These are phyloP conservation scores for Acronicta aceris DNA, from an alignment of 2,888 invertebrate species.

Conservation along the genomic window DNA sequence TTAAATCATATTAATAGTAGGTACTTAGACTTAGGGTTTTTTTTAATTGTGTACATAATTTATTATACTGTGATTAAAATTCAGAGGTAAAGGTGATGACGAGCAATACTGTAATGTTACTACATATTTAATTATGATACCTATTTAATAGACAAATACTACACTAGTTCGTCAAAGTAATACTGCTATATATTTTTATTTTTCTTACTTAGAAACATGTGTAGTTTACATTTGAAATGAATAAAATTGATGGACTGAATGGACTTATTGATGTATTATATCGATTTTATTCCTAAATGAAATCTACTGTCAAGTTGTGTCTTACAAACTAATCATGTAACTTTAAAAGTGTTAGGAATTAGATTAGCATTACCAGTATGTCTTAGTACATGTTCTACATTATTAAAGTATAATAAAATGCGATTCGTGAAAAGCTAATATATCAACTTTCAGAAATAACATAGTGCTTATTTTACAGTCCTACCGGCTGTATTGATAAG, in stretches of 20 bases:
- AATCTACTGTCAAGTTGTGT: conserved; percentile 4
- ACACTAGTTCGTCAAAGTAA: background rate
- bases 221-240: no score
- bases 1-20: conserved; percentile 16
- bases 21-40: conserved; percentile 1
- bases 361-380: background rate
- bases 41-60: background rate
- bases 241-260: no score
- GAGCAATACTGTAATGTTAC: conserved; percentile 39
- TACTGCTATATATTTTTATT: no score
- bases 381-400: background rate
- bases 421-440: conserved; percentile 9
- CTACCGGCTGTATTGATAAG: conserved; percentile 4
- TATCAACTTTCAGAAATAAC: conserved; percentile 8
- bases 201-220: no score
- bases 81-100: conserved; percentile 36
- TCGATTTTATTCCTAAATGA: background rate
- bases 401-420: conserved; percentile 10
- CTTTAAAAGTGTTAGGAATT: background rate
- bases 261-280: background rate
- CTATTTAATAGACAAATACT: background rate
- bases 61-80: conserved; percentile 37
- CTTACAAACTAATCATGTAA: conserved; percentile 8
- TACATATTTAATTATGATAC: conserved; percentile 9
- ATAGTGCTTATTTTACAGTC: conserved; percentile 1